Evolutionary conservation across 2,797 vertebrate species (phyloP).

Genomic region (Adrianichthys oophorus): DNA sequence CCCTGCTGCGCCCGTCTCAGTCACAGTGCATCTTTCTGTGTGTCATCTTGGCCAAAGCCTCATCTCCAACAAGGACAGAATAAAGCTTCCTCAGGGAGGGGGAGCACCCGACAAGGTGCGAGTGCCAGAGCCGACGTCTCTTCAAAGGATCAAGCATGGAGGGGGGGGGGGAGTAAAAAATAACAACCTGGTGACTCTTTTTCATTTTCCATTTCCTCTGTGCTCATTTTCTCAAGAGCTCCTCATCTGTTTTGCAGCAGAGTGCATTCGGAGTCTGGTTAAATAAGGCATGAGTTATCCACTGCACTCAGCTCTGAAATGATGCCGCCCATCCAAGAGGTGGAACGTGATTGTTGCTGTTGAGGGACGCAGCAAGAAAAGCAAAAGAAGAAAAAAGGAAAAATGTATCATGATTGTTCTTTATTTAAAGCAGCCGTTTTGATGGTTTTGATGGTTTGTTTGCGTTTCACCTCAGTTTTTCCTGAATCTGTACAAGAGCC

Average conservation of each 20-base stretch:
- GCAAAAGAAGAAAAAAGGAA: neutral
- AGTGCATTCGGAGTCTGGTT: slow-evolving; percentile 48
- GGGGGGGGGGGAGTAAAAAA: slow-evolving; percentile 1
- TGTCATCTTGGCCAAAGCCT: slow-evolving; percentile 46
- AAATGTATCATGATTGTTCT: neutral
- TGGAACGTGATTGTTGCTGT: slow-evolving; percentile 10
- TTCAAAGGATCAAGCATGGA: slow-evolving; percentile 1
- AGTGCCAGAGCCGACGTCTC: slow-evolving; percentile 24
- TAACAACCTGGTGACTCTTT: slow-evolving; percentile 40
- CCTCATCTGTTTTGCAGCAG: slow-evolving; percentile 43
- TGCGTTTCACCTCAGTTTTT: no score
- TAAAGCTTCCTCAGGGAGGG: slow-evolving; percentile 46
- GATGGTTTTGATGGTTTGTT: no score
- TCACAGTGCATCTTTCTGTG: slow-evolving; percentile 57
- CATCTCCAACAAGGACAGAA: slow-evolving; percentile 47
- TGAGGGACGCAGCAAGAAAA: slow-evolving; percentile 5
- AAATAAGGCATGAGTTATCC: slow-evolving; percentile 64
- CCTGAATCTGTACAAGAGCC: no score
- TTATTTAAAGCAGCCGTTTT: no score
- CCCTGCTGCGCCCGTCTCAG: slow-evolving; percentile 41
- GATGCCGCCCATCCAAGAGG: slow-evolving; percentile 19
- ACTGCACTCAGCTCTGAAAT: slow-evolving; percentile 27
- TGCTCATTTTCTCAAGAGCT: slow-evolving; percentile 55
- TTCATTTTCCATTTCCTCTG: slow-evolving; percentile 57
- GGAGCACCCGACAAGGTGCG: slow-evolving; percentile 35